Percentiles rank a stretch among this genome's conserved stretches.
Conservation (phyloP, 35 echinoderm and acorn worm genomes). For the Anneissia japonica region DNA sequence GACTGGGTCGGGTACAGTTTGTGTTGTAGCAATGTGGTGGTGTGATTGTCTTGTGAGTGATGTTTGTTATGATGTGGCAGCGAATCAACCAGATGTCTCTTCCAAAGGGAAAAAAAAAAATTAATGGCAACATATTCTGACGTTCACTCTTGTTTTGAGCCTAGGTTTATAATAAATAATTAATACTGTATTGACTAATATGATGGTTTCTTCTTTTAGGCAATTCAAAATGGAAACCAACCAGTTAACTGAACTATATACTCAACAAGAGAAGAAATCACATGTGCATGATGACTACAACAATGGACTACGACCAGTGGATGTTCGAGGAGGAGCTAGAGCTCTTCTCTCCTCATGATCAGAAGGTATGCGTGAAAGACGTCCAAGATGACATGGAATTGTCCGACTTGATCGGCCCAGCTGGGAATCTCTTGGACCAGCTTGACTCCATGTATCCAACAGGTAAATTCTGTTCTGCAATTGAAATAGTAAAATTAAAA, state of each 20-base stretch:
- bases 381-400: background rate
- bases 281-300: background rate
- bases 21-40: background rate
- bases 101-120: no score
- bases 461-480: no score
- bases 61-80: no score
- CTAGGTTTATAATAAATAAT: no score
- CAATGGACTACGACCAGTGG: background rate
- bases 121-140: no score
- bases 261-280: background rate
- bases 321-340: background rate
- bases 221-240: background rate
- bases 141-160: no score
- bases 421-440: background rate
- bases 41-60: background rate
- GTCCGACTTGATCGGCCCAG: background rate
- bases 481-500: no score
- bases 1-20: no score
- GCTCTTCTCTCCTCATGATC: background rate
- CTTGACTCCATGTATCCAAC: background rate
- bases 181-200: no score
- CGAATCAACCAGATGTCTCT: no score
- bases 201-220: no score
- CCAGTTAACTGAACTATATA: background rate
- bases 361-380: background rate